Percentiles rank a stretch among this genome's conserved stretches.
phyloP scores from a whole-genome alignment of 2,797 vertebrate species.

The Chelidonichthys spinosus region DNA sequence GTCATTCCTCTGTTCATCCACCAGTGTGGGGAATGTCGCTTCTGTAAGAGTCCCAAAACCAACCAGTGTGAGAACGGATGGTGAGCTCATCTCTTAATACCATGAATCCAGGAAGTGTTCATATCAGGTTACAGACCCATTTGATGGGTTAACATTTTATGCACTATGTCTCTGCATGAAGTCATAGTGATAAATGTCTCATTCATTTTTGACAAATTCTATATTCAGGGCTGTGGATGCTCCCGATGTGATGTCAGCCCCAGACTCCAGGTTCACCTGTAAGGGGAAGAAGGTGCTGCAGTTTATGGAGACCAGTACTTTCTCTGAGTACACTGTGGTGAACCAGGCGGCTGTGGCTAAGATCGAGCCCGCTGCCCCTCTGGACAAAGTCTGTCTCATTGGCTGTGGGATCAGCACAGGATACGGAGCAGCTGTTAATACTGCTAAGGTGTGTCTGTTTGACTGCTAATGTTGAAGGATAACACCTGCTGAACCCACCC shows the following conservation, averaged over 20 bases:
- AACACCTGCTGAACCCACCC: too few species aligned
- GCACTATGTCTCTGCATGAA: not conserved
- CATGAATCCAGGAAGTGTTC: not conserved
- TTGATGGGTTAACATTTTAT: not conserved
- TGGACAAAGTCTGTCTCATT: too few species aligned
- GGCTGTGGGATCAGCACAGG: too few species aligned
- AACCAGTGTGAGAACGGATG: slow-evolving; percentile 94
- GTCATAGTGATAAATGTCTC: not conserved
- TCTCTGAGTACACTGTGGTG: too few species aligned
- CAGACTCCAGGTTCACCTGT: slow-evolving; percentile 89
- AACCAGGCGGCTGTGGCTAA: too few species aligned
- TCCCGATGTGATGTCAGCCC: slow-evolving; percentile 82
- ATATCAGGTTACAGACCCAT: not conserved
- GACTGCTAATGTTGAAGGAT: too few species aligned
- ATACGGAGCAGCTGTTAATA: too few species aligned
- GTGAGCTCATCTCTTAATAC: slow-evolving; percentile 73
- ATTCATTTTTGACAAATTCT: not conserved
- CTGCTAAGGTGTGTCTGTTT: too few species aligned
- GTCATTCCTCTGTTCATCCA: slow-evolving; percentile 89
- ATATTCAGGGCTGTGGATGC: slow-evolving; percentile 62
- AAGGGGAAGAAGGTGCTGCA: slow-evolving; percentile 91
- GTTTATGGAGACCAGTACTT: slow-evolving; percentile 94
- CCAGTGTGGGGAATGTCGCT: slow-evolving; percentile 93
- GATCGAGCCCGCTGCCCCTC: too few species aligned
- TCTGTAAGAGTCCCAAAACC: slow-evolving; percentile 92